Conservation (phyloP, 2,888 invertebrate genomes). For the Aspidiotus destructor region DNA sequence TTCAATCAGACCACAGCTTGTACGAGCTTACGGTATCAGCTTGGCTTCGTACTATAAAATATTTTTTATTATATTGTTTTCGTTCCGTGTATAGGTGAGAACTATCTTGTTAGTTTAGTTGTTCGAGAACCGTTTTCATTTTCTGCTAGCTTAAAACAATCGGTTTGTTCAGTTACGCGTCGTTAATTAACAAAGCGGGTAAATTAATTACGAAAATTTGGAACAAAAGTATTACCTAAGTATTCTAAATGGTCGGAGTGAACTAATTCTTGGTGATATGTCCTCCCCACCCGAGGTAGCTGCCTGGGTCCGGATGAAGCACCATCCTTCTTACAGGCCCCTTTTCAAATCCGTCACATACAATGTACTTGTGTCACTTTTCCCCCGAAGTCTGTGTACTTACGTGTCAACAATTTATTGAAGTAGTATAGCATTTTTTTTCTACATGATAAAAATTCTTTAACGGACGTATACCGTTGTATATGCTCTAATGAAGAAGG, state of each 20-base stretch:
- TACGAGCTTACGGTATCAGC: background rate
- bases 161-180: conserved; percentile 7
- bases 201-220: too few species aligned
- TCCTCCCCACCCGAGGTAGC: too few species aligned
- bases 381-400: too few species aligned
- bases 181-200: background rate
- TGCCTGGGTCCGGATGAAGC: too few species aligned
- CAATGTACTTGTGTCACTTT: too few species aligned
- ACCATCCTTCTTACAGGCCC: too few species aligned
- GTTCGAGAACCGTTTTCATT: background rate
- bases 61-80: conserved; percentile 3
- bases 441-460: conserved; percentile 16
- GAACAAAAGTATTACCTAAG: too few species aligned
- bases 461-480: background rate
- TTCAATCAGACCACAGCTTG: too few species aligned
- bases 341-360: too few species aligned
- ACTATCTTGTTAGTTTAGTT: conserved; percentile 9
- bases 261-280: too few species aligned
- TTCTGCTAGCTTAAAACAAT: background rate
- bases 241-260: too few species aligned
- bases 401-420: too few species aligned
- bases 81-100: background rate
- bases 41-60: background rate
- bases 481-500: conserved; percentile 1
- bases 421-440: background rate